Evolutionary conservation across 1,140 invertebrate genomes (phyloP), one percentile per base, ranked within the genome.

Genomic region (Atta colombica): DNA sequence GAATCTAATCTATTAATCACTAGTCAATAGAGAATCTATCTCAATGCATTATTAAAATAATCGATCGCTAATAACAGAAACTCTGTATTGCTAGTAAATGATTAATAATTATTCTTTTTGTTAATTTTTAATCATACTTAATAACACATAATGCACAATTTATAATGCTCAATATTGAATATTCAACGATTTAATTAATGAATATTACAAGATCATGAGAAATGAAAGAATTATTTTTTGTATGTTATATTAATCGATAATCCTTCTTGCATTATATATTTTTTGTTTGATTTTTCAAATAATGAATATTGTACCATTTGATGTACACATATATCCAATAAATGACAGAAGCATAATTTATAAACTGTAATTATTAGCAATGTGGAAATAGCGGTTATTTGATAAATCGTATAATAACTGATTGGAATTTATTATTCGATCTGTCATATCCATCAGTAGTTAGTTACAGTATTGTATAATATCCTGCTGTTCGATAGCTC

Each of bases 351-450:
- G 80, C 35, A 82, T 74, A 82, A 82, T 82, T 81, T 82, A 82
- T 72, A 69, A 66, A 74, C 18, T 82, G 39, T 31, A 82, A 82
- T 82, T 74, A 82, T 61, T 69, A 31, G 68, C 66, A n/a, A 71
- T 51, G 39, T 45, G 35, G 39, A 60, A 85, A 78, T 61, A 68
- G 60, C 77, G 89, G 65, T 85, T 88, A 69, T 89, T 81, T 82
- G 88, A 80, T 84, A 80, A 90, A 72, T 63, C 72, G 63, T 77
- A 63, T 77, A 49, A 82, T 77, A 85, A 88, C 71, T 72, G 81
- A 90, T 86, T 90, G 89, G 53, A 72, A 88, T 90, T 65, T 66
- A 63, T 89, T 78, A 61, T 74, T 18, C 60, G 69, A 72, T 71
- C 63, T 60, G 81, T 86, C 78, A 75, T 60, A 28, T 61, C 71